phyloP scores from a whole-genome alignment of 2,797 vertebrate genomes.

The Hafferia zeledoni region DNA sequence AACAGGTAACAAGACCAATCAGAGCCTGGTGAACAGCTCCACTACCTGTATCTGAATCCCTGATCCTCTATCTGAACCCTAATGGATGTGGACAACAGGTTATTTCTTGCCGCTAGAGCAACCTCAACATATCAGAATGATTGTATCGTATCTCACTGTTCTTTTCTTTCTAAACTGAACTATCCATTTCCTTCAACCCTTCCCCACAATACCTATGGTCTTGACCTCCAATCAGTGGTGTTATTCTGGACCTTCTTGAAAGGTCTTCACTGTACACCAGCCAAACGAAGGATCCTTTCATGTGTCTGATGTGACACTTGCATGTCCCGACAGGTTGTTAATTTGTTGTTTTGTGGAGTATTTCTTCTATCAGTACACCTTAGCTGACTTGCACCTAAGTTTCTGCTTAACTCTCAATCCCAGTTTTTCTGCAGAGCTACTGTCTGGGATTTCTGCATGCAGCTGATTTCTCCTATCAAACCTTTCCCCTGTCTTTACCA shows the following conservation, averaged over 20 bases:
- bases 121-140: not conserved
- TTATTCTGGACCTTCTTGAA: not conserved
- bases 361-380: not conserved
- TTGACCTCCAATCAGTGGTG: not conserved
- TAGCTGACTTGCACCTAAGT: not conserved
- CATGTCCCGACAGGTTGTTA: not conserved
- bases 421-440: not conserved
- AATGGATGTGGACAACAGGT: not conserved
- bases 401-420: not conserved
- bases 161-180: not conserved
- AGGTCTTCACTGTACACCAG: not conserved
- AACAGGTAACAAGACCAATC: not conserved
- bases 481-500: not conserved
- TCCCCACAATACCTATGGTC: not conserved
- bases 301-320: not conserved
- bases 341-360: not conserved
- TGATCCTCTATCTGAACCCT: not conserved
- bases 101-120: not conserved
- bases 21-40: not conserved
- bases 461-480: not conserved
- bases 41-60: not conserved
- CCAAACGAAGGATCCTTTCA: not conserved
- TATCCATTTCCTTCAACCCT: not conserved
- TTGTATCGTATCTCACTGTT: not conserved
- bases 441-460: not conserved